These are phyloP conservation scores for Drosophila mercatorum DNA, from an alignment of 2,888 invertebrate genomes.

Conservation along the genomic window DNA sequence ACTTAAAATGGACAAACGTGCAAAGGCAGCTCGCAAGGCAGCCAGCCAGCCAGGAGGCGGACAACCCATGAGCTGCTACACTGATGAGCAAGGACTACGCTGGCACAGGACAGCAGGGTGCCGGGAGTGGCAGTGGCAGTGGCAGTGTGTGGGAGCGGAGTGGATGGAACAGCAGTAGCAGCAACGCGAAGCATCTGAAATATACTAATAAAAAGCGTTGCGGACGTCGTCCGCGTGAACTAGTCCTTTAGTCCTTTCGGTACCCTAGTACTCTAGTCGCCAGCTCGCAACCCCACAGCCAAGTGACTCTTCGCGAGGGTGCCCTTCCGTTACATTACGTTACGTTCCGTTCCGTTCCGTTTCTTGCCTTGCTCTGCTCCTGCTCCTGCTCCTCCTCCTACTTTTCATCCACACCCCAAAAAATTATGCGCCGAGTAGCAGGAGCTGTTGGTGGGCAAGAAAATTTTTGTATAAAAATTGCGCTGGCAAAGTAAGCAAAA, in stretches of 20 bases:
- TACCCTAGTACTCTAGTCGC: constrained; percentile 34
- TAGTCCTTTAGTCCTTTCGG: constrained; percentile 64
- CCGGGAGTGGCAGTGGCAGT: neutral
- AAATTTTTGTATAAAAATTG: constrained; percentile 81
- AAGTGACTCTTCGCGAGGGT: constrained; percentile 59
- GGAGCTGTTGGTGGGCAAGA: constrained; percentile 52
- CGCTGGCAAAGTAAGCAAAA: constrained; percentile 73
- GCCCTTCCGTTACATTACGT: constrained; percentile 18
- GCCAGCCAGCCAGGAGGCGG: constrained; percentile 3
- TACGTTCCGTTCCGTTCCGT: neutral
- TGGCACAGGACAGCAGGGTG: constrained; percentile 17
- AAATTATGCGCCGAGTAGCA: constrained; percentile 46
- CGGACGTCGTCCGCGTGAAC: constrained; percentile 69
- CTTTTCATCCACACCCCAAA: constrained; percentile 58
- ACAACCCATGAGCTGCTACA: constrained; percentile 41
- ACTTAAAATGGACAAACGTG: constrained; percentile 82
- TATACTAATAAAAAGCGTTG: constrained; percentile 67
- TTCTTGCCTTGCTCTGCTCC: constrained; percentile 9
- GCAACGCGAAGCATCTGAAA: constrained; percentile 55
- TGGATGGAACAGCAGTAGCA: constrained; percentile 22
- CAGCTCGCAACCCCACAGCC: constrained; percentile 29
- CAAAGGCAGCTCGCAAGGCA: constrained; percentile 46
- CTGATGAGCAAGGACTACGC: constrained; percentile 77
- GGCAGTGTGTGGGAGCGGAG: neutral
- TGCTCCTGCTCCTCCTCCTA: neutral